Evolutionary conservation across 1,140 invertebrate species (phyloP).

Genomic region (Andricus grossulariae): DNA sequence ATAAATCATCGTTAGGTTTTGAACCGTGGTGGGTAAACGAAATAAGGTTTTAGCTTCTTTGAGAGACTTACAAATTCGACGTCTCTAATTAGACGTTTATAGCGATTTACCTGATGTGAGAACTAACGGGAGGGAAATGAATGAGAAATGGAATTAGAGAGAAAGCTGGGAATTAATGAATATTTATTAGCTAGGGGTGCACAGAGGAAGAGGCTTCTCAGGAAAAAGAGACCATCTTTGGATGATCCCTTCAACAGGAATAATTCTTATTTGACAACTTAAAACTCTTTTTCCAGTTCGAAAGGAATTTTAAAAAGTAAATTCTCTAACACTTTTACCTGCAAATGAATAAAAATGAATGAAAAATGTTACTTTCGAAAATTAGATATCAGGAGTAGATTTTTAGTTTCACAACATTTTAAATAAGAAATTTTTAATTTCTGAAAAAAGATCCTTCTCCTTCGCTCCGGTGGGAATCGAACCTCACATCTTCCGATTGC

Average conservation of each 20-base stretch:
- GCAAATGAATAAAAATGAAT: too few species aligned
- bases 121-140: neutral
- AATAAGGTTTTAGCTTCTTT: slow-evolving; percentile 8
- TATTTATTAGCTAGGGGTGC: slow-evolving; percentile 14
- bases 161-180: neutral
- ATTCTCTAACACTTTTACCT: too few species aligned
- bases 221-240: neutral
- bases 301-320: too few species aligned
- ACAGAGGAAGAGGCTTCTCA: neutral
- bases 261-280: slow-evolving; percentile 18
- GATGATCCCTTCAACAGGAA: neutral
- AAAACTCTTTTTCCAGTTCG: neutral
- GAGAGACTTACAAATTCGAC: slow-evolving; percentile 9
- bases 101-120: slow-evolving; percentile 3
- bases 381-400: too few species aligned
- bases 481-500: too few species aligned
- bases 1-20: neutral
- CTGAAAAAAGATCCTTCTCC: too few species aligned
- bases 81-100: slow-evolving; percentile 22
- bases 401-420: too few species aligned
- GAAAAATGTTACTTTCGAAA: too few species aligned
- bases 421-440: too few species aligned
- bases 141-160: neutral
- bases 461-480: too few species aligned
- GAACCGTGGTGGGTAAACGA: neutral